Base-by-base conservation (phyloP, 1,140 invertebrate species). In the Potamilus streckersoni region DNA sequence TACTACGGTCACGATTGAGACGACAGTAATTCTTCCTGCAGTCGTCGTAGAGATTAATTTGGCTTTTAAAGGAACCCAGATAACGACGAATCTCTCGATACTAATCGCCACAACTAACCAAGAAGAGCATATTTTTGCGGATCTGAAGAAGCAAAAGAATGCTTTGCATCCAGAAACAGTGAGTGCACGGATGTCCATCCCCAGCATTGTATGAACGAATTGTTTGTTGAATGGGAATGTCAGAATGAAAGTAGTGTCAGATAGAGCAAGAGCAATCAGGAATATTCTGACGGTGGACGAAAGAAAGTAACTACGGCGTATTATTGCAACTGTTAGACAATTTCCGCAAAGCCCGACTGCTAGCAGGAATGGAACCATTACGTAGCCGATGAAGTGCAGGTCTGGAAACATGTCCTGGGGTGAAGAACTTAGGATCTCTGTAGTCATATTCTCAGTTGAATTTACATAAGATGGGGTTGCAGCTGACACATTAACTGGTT, bases 121-220 rank as follows among this genome's bases (percentile, higher is more conserved):
- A 0, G 85, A 83, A 17, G 85, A 86, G 16, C 81, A 75, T 80
- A 84, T 82, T 79, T 86, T 86, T 23, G 79, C 71, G 5, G 81
- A 80, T 17, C 79, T 72, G 56, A 74, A 85, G 27, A 81, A 64
- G 49, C 80, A 78, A 62, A 82, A 86, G 64, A 83, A 85, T 5
- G 78, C 38, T 58, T 83, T 81, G 60, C 84, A 85, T 13, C 71
- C 59, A 1, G 74, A 38, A 11, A 57, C 27, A 15, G 79, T 80
- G 15, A 81, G 27, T 3, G 83, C 81, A 15, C 83, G 27, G 8
- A 83, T 23, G 71, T 83, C 83, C 6, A 70, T 58, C 3, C 76
- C 78, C 27, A 84, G 60, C 8, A 82, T 16, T 2, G 75, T 31
- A 5, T 76, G 70, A 23, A 83, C 71, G 38, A 80, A 82, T 14